Base-by-base conservation (phyloP, 2,113 vertebrate genomes). In the Podarcis cretensis region DNA sequence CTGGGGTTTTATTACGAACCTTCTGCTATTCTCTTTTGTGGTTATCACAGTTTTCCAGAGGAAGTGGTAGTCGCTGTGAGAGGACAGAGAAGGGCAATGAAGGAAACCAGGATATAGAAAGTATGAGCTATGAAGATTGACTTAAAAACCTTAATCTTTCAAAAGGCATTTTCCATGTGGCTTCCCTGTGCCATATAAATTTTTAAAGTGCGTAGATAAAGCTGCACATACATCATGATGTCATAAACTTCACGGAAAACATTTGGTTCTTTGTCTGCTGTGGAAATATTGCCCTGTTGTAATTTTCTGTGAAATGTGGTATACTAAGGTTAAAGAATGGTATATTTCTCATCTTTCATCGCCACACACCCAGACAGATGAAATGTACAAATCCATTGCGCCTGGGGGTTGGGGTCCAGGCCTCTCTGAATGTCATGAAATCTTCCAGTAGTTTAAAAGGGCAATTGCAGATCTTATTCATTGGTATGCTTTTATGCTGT, bases 381-480 rank as follows among this genome's bases (percentile, higher is more conserved):
- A 91, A 94, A 93, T 82, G 66, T 85, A 90, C 91, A 90, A 90
- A 94, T 91, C 86, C 57, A n/a, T 94, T 93, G 94, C 92, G 88
- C 90, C 89, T 93, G 82, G 23, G 48, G 68, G 79, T 32, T 48
- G 48, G 77, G 81, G n/a, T 69, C 88, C 37, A 89, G 83, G 92
- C 77, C 84, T 94, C 93, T 89, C 84, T 84, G 90, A 92, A 91
- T 91, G 73, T 88, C 82, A 25, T 66, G 76, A 89, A 66, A 43
- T n/a, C 91, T 90, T 95, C 88, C 93, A 89, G 92, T 95, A 92
- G 96, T 95, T 92, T 96, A 94, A 95, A 94, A 92, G 95, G 95
- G 90, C 95, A 96, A 93, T 91, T 80, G n/a, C 79, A 83, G 89
- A 75, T 91, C 8, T 35, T 92, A 68, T 87, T 91, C 90, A 93